Conservation (phyloP, 2,888 invertebrate species). For the Caenorhabditis wallacei region DNA sequence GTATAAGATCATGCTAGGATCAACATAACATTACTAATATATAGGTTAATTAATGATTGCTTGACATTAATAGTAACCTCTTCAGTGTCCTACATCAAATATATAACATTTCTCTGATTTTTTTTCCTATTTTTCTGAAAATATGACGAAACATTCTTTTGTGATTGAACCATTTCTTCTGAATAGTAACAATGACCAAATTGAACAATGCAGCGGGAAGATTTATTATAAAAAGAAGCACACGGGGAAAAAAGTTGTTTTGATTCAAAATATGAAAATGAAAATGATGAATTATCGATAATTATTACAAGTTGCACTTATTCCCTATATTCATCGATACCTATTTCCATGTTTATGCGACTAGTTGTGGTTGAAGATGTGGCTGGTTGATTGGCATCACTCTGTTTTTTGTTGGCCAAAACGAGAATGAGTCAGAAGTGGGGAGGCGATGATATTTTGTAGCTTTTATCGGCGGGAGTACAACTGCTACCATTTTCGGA, state of each 20-base stretch:
- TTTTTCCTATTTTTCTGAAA: not conserved
- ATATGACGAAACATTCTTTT: not conserved
- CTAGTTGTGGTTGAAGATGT: not conserved
- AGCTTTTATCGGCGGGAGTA: not conserved
- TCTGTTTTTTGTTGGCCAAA: conserved; percentile 23
- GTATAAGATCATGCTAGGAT: no score
- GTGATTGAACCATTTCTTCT: not conserved
- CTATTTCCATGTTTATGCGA: not conserved
- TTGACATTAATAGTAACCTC: no score
- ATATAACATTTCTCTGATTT: not conserved
- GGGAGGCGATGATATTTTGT: conserved; percentile 25
- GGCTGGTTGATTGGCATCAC: conserved; percentile 9
- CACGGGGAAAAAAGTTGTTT: not conserved
- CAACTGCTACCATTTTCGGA: conserved; percentile 13
- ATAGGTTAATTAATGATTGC: no score
- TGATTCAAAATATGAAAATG: not conserved
- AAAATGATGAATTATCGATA: no score
- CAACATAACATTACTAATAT: no score
- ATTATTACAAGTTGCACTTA: conserved; percentile 11
- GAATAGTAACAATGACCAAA: conserved; percentile 24
- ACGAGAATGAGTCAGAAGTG: not conserved
- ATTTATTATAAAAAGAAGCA: conserved; percentile 24
- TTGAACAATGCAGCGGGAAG: conserved; percentile 3
- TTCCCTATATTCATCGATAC: not conserved
- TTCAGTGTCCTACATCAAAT: no score